A percentile compares a stretch with the other conserved stretches of the same genome.
phyloP scores from a whole-genome alignment of 2,113 vertebrate genomes.

The Scolopax mira region DNA sequence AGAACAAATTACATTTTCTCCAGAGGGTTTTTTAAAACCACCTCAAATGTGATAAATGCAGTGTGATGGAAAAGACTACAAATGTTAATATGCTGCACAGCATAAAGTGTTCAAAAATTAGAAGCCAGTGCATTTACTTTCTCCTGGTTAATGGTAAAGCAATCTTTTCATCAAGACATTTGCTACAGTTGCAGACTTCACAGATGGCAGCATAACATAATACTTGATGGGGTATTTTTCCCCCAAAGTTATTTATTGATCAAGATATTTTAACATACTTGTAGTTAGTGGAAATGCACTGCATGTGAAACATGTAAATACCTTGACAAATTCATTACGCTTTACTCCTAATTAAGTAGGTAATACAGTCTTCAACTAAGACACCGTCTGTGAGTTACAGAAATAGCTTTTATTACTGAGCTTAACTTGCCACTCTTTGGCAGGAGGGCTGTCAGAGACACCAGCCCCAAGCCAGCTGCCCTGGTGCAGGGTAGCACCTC shows the following conservation, averaged over 20 bases:
- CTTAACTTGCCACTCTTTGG: neutral
- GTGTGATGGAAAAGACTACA: neutral
- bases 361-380: neutral
- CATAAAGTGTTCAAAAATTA: neutral
- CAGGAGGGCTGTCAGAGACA: neutral
- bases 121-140: neutral
- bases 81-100: neutral
- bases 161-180: neutral
- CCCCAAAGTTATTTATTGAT: neutral
- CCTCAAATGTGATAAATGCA: constrained; percentile 42
- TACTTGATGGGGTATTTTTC: no score
- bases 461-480: neutral
- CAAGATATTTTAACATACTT: neutral
- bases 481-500: neutral
- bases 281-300: neutral
- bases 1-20: constrained; percentile 55
- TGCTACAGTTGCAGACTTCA: neutral
- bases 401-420: neutral
- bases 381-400: neutral
- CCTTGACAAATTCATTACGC: neutral
- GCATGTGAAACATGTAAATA: neutral
- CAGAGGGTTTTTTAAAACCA: constrained; percentile 52
- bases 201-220: neutral
- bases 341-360: neutral
- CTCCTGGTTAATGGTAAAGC: neutral